Evolutionary conservation across 2,888 invertebrate species (phyloP).

Genomic region (Troides aeacus): DNA sequence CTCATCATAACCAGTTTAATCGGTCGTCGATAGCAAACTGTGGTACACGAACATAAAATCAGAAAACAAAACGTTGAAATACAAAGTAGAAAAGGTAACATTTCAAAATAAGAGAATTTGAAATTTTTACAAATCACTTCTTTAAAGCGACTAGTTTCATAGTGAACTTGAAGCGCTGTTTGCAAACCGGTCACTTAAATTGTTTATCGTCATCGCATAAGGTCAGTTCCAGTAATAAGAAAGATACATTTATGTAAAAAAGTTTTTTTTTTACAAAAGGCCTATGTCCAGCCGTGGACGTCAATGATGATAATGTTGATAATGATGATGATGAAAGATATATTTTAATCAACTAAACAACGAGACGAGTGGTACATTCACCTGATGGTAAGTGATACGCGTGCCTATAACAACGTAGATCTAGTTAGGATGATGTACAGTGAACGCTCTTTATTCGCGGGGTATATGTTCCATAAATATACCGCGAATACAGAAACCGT

Average conservation of each 20-base stretch:
- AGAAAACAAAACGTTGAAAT: neutral
- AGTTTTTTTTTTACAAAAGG: neutral
- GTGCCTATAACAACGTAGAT: no score
- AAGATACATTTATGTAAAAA: neutral
- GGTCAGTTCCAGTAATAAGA: neutral
- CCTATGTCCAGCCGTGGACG: no score
- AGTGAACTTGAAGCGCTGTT: neutral
- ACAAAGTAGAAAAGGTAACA: neutral
- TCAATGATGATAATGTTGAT: no score
- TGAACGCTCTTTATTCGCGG: no score
- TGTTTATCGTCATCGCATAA: neutral
- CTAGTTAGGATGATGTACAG: no score
- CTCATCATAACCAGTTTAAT: slow-evolving; percentile 25
- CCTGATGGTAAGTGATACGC: no score
- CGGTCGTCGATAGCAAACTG: slow-evolving; percentile 3
- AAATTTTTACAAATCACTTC: neutral
- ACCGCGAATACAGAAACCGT: no score
- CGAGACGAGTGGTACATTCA: no score
- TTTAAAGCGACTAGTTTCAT: neutral
- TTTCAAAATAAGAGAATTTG: neutral
- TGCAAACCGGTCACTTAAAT: slow-evolving; percentile 22
- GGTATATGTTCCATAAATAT: no score
- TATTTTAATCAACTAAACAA: no score
- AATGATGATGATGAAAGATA: no score
- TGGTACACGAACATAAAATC: neutral